Base-by-base conservation (phyloP, 2,113 vertebrate species). In the Mohoua ochrocephala region DNA sequence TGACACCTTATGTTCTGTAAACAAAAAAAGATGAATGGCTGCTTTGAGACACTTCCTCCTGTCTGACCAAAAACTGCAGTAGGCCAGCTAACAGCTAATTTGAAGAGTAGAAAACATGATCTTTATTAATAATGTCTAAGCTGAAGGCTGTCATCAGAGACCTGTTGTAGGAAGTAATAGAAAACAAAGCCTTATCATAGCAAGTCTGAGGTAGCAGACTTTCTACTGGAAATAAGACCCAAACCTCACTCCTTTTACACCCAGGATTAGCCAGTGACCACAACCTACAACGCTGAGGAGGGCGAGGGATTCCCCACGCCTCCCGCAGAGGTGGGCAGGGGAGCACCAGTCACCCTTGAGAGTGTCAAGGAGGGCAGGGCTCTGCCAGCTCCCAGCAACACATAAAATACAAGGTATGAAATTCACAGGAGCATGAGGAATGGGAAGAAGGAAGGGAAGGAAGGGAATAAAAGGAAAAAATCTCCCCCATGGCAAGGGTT, bases 261-360 rank as follows among this genome's bases (percentile, higher is more conserved):
- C 56, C 4, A 2, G 22, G 33, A 10, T 35, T 61, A 44, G 26
- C 0, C 1, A 77, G 59, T 49, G 79, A 63, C 60, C 44, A 1
- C 0, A 8, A 33, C 45, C 14, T 37, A 2, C 31, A n/a, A 41
- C 31, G 15, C 20, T 44, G 20, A 54, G 60, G 21, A 74, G 69
- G 41, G 23, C 0, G 0, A 87, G 65, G 44, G 44, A 27, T 68
- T 68, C 44, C 69, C 27, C 39, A 9, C 0, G 0, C 19, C 31
- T 60, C 35, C 54, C 0, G 1, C 54, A 37, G 77, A 33, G 24
- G 21, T 39, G 47, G 11, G 39, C 30, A 76, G 13, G 24, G 54
- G 21, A 65, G 6, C 18, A 5, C 79, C 57, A 27, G 69, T 67
- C 91, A 78, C 63, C 45, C 68, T 47, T 76, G 49, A 69, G 28